Conservation (phyloP, 2,797 vertebrate genomes). For the Martes flavigula region DNA sequence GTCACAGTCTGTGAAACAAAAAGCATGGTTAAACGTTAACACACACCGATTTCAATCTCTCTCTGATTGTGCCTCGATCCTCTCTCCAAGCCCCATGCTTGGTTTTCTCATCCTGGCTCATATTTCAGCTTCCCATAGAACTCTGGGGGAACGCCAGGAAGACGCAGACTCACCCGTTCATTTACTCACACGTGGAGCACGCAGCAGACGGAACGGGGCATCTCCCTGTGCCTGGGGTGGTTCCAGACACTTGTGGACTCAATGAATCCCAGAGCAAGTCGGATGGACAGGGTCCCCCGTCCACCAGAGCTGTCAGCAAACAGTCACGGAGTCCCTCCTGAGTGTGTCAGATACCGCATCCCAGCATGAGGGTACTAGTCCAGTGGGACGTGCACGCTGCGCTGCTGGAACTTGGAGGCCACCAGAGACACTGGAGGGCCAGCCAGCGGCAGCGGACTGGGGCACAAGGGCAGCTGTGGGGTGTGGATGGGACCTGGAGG, state of each 20-base stretch:
- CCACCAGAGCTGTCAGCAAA: rapidly evolving
- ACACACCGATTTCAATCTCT: neutral
- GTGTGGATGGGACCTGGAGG: rapidly evolving
- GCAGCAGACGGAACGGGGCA: rapidly evolving
- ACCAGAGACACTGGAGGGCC: rapidly evolving
- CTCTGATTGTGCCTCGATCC: neutral
- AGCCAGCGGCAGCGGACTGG: rapidly evolving
- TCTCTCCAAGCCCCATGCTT: rapidly evolving
- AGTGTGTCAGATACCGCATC: too few relatives aligned
- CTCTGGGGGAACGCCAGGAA: neutral
- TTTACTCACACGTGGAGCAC: rapidly evolving
- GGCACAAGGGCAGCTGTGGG: rapidly evolving
- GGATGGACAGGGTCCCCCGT: rapidly evolving
- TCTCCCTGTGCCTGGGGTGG: rapidly evolving
- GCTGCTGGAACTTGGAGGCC: neutral
- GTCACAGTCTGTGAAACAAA: too few relatives aligned
- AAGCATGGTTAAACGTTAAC: rapidly evolving
- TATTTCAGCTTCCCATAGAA: rapidly evolving
- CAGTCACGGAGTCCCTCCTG: neutral
- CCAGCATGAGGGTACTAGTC: rapidly evolving
- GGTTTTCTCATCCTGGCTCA: neutral
- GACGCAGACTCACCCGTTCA: rapidly evolving
- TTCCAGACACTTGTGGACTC: rapidly evolving
- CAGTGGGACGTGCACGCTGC: rapidly evolving
- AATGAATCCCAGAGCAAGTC: rapidly evolving